Base-by-base conservation (phyloP, 2,888 invertebrate species). In the Leucoma salicis region DNA sequence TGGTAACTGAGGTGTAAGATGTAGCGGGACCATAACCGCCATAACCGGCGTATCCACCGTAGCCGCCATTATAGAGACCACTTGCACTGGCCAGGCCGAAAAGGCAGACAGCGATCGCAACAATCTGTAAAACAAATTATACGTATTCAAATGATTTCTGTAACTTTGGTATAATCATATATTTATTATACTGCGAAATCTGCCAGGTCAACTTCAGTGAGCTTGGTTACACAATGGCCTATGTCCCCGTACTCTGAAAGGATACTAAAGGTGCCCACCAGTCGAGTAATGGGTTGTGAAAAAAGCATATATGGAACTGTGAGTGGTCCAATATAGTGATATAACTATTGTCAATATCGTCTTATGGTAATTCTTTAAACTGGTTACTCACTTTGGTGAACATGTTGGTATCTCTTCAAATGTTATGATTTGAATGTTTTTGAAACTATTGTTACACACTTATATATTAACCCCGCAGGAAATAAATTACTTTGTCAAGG, bases 401-500 rank as follows among this genome's bases (percentile, higher is more conserved):
- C 29, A 36, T 36, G 36, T 36, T 36, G 27, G 2, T 28, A 14
- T 36, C 29, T 36, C 36, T 34, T 34, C 34, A 24, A 34, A 18
- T 13, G 1, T 36, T 13, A 29, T 18, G 5, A 29, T 5, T 29
- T 29, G 36, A 36, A 36, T 36, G 18, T 3, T 29, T 10, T 12
- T 1, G 12, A 29, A 29, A 4, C 14, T 10, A 36, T 12, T 29
- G 4, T 36, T 28, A n/a, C 18, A 4, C 11, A 15, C 18, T 36
- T 36, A 29, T 36, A 36, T 29, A 36, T 10, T 18, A 29, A 13
- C 1, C 21, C 57, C 53, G 66, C 65, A 74, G 76, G 76, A 77
- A 76, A 73, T 57, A 63, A 66, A 48, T 55, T 5, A 61, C 40
- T 57, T 70, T 63, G 66, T 67, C 79, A 79, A 79, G 79, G 79